phyloP scores from a whole-genome alignment of 2,797 vertebrate species.

The Masticophis lateralis region DNA sequence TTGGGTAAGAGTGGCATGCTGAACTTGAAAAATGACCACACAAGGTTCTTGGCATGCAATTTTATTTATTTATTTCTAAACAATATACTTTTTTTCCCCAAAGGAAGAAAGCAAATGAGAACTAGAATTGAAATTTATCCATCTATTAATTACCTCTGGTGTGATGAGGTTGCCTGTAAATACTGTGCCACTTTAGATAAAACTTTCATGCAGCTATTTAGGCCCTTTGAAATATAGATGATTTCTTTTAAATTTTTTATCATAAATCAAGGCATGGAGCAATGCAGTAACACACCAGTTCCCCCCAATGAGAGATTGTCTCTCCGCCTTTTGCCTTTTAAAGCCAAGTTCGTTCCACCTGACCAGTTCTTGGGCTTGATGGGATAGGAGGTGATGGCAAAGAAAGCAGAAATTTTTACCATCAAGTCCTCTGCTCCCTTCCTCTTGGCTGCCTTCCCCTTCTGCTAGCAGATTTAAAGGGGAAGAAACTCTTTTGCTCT shows the following conservation, averaged over 20 bases:
- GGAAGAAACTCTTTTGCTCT: not conserved
- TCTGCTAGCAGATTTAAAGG: not conserved
- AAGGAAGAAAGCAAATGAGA: slow-evolving; percentile 43
- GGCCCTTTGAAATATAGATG: slow-evolving; percentile 85
- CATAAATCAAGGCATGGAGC: slow-evolving; percentile 77
- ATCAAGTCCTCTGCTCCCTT: not conserved
- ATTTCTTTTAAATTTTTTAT: slow-evolving; percentile 86
- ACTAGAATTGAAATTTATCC: slow-evolving; percentile 71
- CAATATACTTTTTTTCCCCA: not conserved
- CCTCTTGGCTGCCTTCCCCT: not conserved
- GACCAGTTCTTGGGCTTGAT: slow-evolving; percentile 7
- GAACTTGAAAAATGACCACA: fast-evolving
- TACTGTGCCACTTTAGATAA: slow-evolving; percentile 77
- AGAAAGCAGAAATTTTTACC: not conserved
- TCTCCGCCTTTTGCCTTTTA: slow-evolving; percentile 13
- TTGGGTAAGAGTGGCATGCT: fast-evolving
- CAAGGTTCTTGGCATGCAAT: fast-evolving
- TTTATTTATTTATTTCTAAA: not conserved
- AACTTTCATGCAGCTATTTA: slow-evolving; percentile 85
- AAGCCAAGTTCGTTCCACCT: slow-evolving; percentile 24
- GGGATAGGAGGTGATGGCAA: slow-evolving; percentile 20
- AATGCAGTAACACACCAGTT: slow-evolving; percentile 54
- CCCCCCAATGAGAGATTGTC: slow-evolving; percentile 45
- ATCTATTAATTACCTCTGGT: slow-evolving; percentile 79
- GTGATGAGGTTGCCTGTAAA: slow-evolving; percentile 71